phyloP scores from a whole-genome alignment of 2,888 invertebrate species.

The Pollenia angustigena region DNA sequence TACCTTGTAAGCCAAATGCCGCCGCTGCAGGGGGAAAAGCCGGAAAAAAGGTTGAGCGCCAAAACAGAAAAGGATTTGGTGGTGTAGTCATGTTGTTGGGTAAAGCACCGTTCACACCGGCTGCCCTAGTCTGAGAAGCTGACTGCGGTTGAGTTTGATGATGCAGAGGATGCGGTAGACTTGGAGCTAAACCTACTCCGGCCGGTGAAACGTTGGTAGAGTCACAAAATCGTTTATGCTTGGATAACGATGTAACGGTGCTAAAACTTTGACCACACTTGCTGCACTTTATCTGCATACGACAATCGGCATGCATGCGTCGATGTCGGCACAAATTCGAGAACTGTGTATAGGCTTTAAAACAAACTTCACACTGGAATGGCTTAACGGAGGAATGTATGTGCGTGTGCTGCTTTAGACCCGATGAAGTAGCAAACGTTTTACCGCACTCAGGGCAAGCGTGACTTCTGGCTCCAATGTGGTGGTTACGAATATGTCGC shows the following conservation, averaged over 20 bases:
- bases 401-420: conserved; percentile 99
- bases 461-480: conserved; percentile 98
- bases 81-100: conserved; percentile 83
- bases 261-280: conserved; percentile 97
- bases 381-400: conserved; percentile 99
- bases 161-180: conserved; percentile 79
- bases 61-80: conserved; percentile 89
- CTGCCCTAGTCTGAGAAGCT: conserved; percentile 53
- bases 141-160: conserved; percentile 72
- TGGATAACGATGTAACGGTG: conserved; percentile 95
- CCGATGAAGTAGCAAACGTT: conserved; percentile 98
- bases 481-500: conserved; percentile 97
- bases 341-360: conserved; percentile 99
- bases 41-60: conserved; percentile 86
- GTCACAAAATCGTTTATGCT: conserved; percentile 98
- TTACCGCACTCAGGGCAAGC: conserved; percentile 99
- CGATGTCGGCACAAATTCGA: conserved; percentile 99
- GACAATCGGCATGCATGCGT: conserved; percentile 98
- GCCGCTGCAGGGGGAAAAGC: conserved; percentile 88
- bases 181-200: conserved; percentile 84
- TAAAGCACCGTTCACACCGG: conserved; percentile 61
- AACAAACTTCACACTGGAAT: conserved; percentile 98
- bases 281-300: conserved; percentile 95
- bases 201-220: conserved; percentile 85
- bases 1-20: conserved; percentile 85